Base-by-base conservation (phyloP, 2,888 invertebrate genomes). In the Phyllotreta striolata region DNA sequence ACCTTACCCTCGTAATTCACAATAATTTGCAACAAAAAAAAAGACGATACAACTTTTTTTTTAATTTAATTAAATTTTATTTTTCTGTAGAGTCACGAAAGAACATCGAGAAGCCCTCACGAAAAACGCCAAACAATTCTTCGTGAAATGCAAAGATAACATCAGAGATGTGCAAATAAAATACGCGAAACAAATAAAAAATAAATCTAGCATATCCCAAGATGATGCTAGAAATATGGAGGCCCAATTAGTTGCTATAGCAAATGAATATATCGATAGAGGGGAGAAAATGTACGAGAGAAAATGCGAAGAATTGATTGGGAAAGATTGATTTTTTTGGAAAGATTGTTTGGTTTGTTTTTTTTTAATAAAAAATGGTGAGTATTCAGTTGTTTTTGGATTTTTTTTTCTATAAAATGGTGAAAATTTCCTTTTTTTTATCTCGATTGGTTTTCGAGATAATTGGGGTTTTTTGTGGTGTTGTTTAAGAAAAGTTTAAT, bases 81-180 rank as follows among this genome's bases (percentile, higher is more conserved):
- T 46, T 62, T 49, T 51, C 56, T 75, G 66, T 70, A 78, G 80
- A 81, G 91, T 98, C 0, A 97, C 98, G 0, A 92, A 92, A 78
- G 97, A 98, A 79, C 92, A 96, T 76, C 85, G 98, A 70, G 96
- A 97, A 82, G 87, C 86, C 64, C 83, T 98, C 63, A 89, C 93
- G 0, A 95, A 94, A 82, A 93, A 89, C 85, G 96, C 97, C 0
- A 96, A 94, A 82, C 83, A 85, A 0, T 76, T 95, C 55, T 94
- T 89, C 76, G 86, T 91, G 3, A 92, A 91, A 79, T 91, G 92
- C 69, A 89, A 91, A 75, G 91, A 92, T 78, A 81, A 85, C 6
- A 85, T 96, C 56, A 89, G 89, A 78, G 90, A 92, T 66, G 84
- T 91, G 0, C 92, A 94, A 77, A 91, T 88, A 75, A 88, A 88